These are phyloP conservation scores for Rhodeus uyekii DNA, from an alignment of 2,797 vertebrate genomes.

Conservation along the genomic window DNA sequence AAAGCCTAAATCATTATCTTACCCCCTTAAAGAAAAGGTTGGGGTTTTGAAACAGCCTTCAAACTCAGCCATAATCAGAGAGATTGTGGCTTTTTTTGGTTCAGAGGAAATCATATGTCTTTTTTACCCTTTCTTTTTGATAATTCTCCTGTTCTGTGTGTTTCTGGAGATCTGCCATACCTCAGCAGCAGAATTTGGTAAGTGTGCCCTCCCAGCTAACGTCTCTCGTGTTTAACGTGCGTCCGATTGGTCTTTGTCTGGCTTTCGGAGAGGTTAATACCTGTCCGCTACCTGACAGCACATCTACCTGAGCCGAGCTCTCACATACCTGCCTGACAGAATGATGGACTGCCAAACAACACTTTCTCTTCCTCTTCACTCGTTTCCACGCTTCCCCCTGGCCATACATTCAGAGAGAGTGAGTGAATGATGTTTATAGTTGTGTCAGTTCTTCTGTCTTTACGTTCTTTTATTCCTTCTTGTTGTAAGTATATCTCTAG, in stretches of 20 bases:
- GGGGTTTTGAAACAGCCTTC: constrained; percentile 17
- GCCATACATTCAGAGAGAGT: constrained; percentile 68
- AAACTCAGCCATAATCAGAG: constrained; percentile 33
- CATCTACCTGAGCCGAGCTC: constrained; percentile 77
- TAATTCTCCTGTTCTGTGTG: constrained; percentile 37
- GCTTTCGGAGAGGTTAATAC: constrained; percentile 73
- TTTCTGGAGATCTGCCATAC: constrained; percentile 43
- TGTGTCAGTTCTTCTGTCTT: constrained; percentile 48
- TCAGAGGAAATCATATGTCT: neutral
- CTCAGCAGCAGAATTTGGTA: constrained; percentile 40
- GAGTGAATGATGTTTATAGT: constrained; percentile 63
- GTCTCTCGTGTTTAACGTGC: constrained; percentile 62
- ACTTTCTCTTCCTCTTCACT: constrained; percentile 61
- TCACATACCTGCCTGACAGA: constrained; percentile 79
- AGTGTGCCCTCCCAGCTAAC: constrained; percentile 62
- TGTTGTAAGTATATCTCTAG: constrained; percentile 38
- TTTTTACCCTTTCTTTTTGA: constrained; percentile 44
- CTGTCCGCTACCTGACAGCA: constrained; percentile 81
- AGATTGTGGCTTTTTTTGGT: constrained; percentile 5
- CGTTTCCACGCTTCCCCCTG: constrained; percentile 61
- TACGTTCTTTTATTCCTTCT: constrained; percentile 41
- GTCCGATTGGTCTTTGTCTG: constrained; percentile 65
- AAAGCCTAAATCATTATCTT: constrained; percentile 54
- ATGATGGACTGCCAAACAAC: constrained; percentile 78
- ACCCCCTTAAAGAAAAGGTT: constrained; percentile 34